These are phyloP conservation scores for Rhadinocentrus ornatus DNA, from an alignment of 2,797 vertebrate genomes.

Conservation along the genomic window DNA sequence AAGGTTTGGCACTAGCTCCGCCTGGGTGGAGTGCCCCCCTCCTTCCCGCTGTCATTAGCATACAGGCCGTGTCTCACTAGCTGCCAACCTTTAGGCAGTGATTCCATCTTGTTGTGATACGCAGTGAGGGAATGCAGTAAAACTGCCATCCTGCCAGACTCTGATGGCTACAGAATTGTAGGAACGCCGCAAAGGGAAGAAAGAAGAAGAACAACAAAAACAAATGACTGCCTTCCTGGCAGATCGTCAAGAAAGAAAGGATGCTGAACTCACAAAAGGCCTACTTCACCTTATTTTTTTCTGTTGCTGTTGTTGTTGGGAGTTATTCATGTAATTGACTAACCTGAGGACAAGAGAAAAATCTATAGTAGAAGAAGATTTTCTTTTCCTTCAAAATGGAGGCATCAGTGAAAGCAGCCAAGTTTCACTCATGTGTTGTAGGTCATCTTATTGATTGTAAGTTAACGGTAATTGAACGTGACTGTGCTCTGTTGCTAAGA, in stretches of 20 bases:
- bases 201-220: slow-evolving; percentile 29
- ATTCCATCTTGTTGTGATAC: slow-evolving; percentile 74
- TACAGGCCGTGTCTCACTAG: slow-evolving; percentile 72
- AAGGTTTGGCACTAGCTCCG: slow-evolving; percentile 52
- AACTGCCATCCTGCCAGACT: slow-evolving; percentile 72
- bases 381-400: slow-evolving; percentile 73
- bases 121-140: slow-evolving; percentile 69
- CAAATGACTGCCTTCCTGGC: slow-evolving; percentile 71
- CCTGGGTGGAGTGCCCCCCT: slow-evolving; percentile 32
- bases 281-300: slow-evolving; percentile 67
- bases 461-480: slow-evolving; percentile 78
- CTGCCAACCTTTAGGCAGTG: slow-evolving; percentile 76
- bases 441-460: slow-evolving; percentile 79
- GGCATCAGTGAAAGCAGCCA: slow-evolving; percentile 70
- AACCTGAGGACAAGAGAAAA: slow-evolving; percentile 59
- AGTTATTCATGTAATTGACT: slow-evolving; percentile 78
- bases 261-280: slow-evolving; percentile 63
- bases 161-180: slow-evolving; percentile 74
- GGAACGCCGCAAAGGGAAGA: slow-evolving; percentile 58
- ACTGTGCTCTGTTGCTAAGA: slow-evolving; percentile 65
- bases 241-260: slow-evolving; percentile 58
- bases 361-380: slow-evolving; percentile 70
- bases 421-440: slow-evolving; percentile 74
- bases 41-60: slow-evolving; percentile 72
- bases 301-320: slow-evolving; percentile 65